These are phyloP conservation scores for Zoanthus sociatus DNA, from an alignment of 92 coral and sea anemone species.

Conservation along the genomic window DNA sequence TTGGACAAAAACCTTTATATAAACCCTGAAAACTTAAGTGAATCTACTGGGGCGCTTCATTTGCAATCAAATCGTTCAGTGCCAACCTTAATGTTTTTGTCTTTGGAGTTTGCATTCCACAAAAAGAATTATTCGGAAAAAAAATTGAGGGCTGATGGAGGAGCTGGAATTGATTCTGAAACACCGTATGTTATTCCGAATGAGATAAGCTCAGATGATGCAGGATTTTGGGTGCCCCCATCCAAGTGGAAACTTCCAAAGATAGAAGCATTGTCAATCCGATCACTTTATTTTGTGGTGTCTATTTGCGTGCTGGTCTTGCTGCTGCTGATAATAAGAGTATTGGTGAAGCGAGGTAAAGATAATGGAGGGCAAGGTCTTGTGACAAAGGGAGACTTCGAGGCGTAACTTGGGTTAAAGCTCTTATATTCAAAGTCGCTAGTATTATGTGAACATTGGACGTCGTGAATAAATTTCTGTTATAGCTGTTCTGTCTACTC, in stretches of 20 bases:
- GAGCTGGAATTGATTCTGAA: background rate
- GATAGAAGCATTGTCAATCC: slow-evolving; percentile 76
- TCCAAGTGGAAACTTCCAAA: slow-evolving; percentile 44
- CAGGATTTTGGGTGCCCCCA: slow-evolving; percentile 23
- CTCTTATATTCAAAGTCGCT: background rate
- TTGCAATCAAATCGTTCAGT: slow-evolving; percentile 40
- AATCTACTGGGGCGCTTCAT: slow-evolving; percentile 17
- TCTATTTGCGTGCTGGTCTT: slow-evolving; percentile 73
- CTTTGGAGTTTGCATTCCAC: slow-evolving; percentile 39
- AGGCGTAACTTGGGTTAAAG: slow-evolving; percentile 56
- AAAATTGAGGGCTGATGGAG: background rate
- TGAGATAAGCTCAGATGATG: background rate
- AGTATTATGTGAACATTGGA: background rate
- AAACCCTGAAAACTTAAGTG: slow-evolving; percentile 7
- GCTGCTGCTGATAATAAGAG: slow-evolving; percentile 76
- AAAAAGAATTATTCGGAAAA: slow-evolving; percentile 20
- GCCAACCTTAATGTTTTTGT: slow-evolving; percentile 25
- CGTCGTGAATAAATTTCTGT: background rate
- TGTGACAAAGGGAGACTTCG: slow-evolving; percentile 92
- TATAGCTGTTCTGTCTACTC: background rate
- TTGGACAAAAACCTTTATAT: slow-evolving; percentile 20
- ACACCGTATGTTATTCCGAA: background rate
- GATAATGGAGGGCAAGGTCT: slow-evolving; percentile 76
- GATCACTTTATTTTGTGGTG: slow-evolving; percentile 78
- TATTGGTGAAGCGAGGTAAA: slow-evolving; percentile 71